phyloP scores from a whole-genome alignment of 2,113 vertebrate species.

The Malaclemys terrapin region DNA sequence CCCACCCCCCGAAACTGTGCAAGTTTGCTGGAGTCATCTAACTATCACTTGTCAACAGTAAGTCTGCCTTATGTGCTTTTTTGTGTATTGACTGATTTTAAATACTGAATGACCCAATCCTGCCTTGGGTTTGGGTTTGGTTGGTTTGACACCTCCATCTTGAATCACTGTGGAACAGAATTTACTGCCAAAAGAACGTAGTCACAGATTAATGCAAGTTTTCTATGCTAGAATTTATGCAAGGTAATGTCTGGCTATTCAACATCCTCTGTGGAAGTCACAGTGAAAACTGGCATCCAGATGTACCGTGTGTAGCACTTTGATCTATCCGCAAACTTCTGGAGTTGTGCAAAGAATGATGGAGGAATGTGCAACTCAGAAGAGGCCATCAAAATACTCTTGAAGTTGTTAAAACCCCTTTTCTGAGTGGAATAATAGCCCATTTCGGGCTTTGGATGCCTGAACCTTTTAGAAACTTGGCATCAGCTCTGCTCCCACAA shows the following conservation, averaged over 20 bases:
- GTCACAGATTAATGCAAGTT: neutral
- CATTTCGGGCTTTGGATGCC: constrained; percentile 16
- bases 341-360: neutral
- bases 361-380: neutral
- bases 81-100: neutral
- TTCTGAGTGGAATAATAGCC: neutral
- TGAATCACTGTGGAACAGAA: neutral
- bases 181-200: neutral
- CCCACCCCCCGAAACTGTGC: neutral
- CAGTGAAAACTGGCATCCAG: constrained; percentile 14
- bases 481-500: constrained; percentile 68
- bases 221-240: constrained; percentile 10
- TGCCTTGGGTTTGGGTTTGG: fast-evolving
- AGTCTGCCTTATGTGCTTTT: neutral
- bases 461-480: constrained; percentile 22
- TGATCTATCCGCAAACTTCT: constrained; percentile 40
- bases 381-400: constrained; percentile 45
- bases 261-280: neutral
- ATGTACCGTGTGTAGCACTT: neutral
- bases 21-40: neutral
- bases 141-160: neutral
- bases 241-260: neutral
- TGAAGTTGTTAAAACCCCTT: constrained; percentile 53
- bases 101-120: neutral
- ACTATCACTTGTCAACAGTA: neutral